A percentile compares a stretch with the other conserved stretches of the same genome.
These are phyloP conservation scores for Manduca sexta DNA, from an alignment of 1,140 invertebrate species.

Conservation along the genomic window DNA sequence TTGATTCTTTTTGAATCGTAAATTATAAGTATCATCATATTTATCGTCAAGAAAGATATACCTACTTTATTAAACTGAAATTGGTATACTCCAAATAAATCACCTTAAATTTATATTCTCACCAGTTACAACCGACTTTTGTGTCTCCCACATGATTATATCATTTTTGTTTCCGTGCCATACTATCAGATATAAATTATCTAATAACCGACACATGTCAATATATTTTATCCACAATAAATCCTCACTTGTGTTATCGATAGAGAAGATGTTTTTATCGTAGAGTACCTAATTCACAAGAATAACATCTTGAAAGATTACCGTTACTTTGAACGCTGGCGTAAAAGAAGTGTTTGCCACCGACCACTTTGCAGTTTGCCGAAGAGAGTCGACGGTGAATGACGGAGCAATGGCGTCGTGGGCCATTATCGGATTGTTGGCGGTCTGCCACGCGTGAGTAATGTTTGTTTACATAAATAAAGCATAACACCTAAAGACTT, in stretches of 20 bases:
- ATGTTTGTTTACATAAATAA: constrained; percentile 18
- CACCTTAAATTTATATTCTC: neutral
- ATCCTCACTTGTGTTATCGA: constrained; percentile 9
- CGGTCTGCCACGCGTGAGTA: constrained; percentile 49
- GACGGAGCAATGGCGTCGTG: constrained; percentile 44
- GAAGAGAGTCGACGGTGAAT: constrained; percentile 20
- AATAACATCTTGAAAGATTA: constrained; percentile 31
- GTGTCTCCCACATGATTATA: neutral
- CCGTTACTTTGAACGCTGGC: constrained; percentile 23
- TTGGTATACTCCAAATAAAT: neutral
- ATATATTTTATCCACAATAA: neutral
- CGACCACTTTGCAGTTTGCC: constrained; percentile 29
- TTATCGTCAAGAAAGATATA: too few relatives aligned
- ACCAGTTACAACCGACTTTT: neutral
- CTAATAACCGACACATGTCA: constrained; percentile 3
- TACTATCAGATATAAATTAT: neutral
- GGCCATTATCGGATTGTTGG: constrained; percentile 39
- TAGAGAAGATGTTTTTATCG: constrained; percentile 1
- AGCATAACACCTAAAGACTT: constrained; percentile 3
- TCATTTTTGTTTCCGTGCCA: too few relatives aligned
- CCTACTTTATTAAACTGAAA: too few relatives aligned
- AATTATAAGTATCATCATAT: too few relatives aligned
- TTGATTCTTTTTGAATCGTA: too few relatives aligned
- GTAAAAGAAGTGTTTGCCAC: constrained; percentile 17
- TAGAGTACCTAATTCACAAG: neutral